Conservation (phyloP, 1,140 invertebrate species). For the Steinernema feltiae region DNA sequence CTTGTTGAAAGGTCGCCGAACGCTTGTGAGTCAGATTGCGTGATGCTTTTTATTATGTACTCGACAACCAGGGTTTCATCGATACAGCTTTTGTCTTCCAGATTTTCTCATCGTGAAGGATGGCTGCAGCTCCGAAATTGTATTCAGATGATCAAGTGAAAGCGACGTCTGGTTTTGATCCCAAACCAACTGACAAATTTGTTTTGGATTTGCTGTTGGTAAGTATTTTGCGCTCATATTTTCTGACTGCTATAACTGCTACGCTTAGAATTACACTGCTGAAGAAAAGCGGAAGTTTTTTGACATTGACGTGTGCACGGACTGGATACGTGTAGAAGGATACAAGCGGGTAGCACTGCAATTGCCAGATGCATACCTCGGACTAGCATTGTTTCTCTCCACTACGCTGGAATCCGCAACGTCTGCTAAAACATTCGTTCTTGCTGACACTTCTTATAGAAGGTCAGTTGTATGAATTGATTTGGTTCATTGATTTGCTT, state of each 20-base stretch:
- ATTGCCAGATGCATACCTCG: conserved; percentile 43
- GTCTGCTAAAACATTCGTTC: conserved; percentile 37
- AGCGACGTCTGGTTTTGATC: background rate
- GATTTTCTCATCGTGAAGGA: too few relatives aligned
- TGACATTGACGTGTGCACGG: conserved; percentile 29
- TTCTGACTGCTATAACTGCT: background rate
- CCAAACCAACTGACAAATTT: background rate
- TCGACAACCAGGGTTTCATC: too few relatives aligned
- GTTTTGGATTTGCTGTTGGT: background rate
- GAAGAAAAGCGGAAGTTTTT: conserved; percentile 34
- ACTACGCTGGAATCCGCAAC: conserved; percentile 17
- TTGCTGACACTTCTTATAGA: conserved; percentile 49
- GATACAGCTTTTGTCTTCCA: too few relatives aligned
- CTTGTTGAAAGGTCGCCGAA: too few relatives aligned
- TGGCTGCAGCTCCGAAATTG: background rate
- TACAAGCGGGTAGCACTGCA: conserved; percentile 43
- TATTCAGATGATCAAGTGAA: background rate
- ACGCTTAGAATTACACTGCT: background rate
- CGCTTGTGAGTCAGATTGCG: too few relatives aligned
- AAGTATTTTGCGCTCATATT: background rate
- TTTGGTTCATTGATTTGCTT: background rate
- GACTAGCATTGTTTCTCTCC: conserved; percentile 26
- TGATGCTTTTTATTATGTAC: too few relatives aligned
- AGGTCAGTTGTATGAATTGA: conserved; percentile 35
- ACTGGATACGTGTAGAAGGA: conserved; percentile 37